Evolutionary conservation across 2,113 vertebrate species (phyloP), one percentile per base, ranked within the genome.

Genomic region (Myotis davidii): DNA sequence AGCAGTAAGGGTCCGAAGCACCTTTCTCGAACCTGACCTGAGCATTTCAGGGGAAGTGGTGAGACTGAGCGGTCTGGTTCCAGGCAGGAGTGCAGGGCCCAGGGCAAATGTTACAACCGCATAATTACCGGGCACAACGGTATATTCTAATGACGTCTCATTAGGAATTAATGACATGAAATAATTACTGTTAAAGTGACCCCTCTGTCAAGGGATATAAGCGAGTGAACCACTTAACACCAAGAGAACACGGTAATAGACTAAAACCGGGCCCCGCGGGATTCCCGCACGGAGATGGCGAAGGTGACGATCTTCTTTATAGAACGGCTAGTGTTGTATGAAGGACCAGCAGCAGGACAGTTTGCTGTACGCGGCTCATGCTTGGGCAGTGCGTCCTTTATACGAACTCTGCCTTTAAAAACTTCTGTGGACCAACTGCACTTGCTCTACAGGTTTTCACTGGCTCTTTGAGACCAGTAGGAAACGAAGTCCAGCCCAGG

Each of bases 121-220:
- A 0, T 78, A 69, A 90, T 88, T 85, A 88, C 70, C 48, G 5
- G n/a, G 65, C 42, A 20, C 85, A 13, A 82, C 27, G 34, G 87
- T 42, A 81, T 37, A 59, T 76, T 59, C 85, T 93, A 73, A 67
- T 17, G 50, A 72, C 23, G 42, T 73, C 72, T 89, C 92, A 85
- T 94, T 95, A 92, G 85, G 70, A 84, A 76, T 92, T 92, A 85
- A 59, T 59, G 64, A 90, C 73, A 74, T 3, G 23, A 92, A 92
- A 88, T 90, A 92, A 93, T 96, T 72, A 92, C 87, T 67, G 39
- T 21, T 72, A 18, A 50, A 85, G 77, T 92, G 96, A 96, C 48
- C 61, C 85, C 89, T 82, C 9, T 87, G 81, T 94, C 52, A 81
- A 95, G 84, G 52, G 45, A 90, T 79, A 86, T 54, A 85, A 95